Base-by-base conservation (phyloP, 2,113 vertebrate species). In the Engystomops pustulosus region DNA sequence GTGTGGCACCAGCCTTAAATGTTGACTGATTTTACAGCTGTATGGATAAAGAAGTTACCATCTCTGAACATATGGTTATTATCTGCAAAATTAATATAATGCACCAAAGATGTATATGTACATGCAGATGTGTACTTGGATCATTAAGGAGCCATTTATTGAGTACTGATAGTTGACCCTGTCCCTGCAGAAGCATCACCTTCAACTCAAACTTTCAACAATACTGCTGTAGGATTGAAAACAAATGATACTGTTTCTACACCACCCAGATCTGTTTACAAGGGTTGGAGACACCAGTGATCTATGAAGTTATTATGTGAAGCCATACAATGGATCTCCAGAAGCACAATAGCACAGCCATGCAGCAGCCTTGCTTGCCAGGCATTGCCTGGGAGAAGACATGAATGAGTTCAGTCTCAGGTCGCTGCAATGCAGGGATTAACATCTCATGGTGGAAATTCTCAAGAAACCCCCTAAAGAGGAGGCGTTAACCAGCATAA, bases 291-390 rank as follows among this genome's bases (percentile, higher is more conserved):
- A 53, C 49, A 23, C 12, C 34, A 44, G 47, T n/a, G n/a, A n/a
- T n/a, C n/a, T 55, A 23, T 55, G 14, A 53, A 53, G 49, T 77
- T 53, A 77, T 77, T 36, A 38, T 38, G 30, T 58, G 49, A 41
- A 41, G 38, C 38, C 8, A 5, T 53, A 53, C 30, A 23, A 62
- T 62, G 25, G 55, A 27, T 25, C 23, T n/a, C 25, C 23, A 72
- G 23, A 12, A 62, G 58, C 12, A 30, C 30, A 25, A 58, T 12
- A 58, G 23, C 27, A 30, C 58, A 62, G 58, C 23, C 23, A 45
- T 75, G 27, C 45, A 75, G 15, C 45, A 47, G 6, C 32, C 36
- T 20, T n/a, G 32, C 44, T 15, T 34, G 15, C 32, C 51, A 58
- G 51, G 4, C 49, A 25, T 38, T 30, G 55, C 32, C 23, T 20